Evolutionary conservation across 1,140 invertebrate genomes (phyloP).

Genomic region (Schmidtea mediterranea): DNA sequence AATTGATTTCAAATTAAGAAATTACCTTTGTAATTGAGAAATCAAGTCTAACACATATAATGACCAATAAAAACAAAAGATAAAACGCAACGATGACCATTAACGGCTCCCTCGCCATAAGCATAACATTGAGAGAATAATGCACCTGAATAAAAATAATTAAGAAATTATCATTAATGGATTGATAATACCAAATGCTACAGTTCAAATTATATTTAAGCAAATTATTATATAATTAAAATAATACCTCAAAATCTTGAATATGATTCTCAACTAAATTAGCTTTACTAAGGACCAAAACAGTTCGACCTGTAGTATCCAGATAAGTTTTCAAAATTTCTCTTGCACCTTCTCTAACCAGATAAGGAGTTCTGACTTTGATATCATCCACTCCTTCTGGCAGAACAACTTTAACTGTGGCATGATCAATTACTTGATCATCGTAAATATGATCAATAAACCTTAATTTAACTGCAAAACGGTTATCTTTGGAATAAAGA

Average conservation of each 20-base stretch:
- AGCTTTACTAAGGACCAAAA: slow-evolving; percentile 51
- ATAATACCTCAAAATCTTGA: slow-evolving; percentile 42
- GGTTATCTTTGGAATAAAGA: slow-evolving; percentile 48
- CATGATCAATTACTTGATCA: slow-evolving; percentile 72
- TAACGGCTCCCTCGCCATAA: slow-evolving; percentile 66
- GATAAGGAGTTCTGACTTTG: slow-evolving; percentile 51
- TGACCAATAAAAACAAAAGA: slow-evolving; percentile 59
- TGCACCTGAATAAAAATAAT: slow-evolving; percentile 34
- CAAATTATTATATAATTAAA: slow-evolving; percentile 4
- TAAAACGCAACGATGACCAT: slow-evolving; percentile 61
- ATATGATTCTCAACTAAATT: slow-evolving; percentile 90
- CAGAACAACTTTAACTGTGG: slow-evolving; percentile 63
- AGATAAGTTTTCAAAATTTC: slow-evolving; percentile 66
- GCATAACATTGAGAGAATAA: slow-evolving; percentile 53
- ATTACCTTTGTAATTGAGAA: slow-evolving; percentile 49
- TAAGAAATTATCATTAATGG: slow-evolving; percentile 5
- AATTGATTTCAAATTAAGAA: background rate
- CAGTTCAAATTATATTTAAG: no score
- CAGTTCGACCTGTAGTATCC: slow-evolving; percentile 66
- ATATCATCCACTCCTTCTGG: slow-evolving; percentile 63
- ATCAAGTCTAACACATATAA: slow-evolving; percentile 74
- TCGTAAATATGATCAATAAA: slow-evolving; percentile 81
- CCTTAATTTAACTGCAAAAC: slow-evolving; percentile 63
- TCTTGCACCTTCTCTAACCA: slow-evolving; percentile 43
- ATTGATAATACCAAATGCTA: slow-evolving; percentile 1